These are phyloP conservation scores for Silurus aristotelis DNA, from an alignment of 2,797 vertebrate species.

Conservation along the genomic window DNA sequence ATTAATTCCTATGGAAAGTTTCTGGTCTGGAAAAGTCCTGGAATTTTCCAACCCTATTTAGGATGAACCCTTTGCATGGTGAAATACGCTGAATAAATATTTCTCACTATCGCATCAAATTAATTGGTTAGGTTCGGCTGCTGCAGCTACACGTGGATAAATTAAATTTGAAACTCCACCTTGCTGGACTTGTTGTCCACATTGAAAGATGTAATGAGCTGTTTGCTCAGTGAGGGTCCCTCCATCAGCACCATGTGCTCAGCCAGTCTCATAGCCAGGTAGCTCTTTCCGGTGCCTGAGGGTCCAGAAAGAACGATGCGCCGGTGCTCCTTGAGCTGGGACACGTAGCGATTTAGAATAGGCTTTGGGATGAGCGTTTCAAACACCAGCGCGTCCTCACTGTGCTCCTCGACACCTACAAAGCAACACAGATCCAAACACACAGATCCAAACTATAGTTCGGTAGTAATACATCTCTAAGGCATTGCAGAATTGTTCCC, in stretches of 20 bases:
- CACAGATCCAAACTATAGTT: not conserved
- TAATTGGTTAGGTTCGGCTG: not conserved
- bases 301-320: slow-evolving; percentile 83
- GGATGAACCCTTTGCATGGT: not conserved
- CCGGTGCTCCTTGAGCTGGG: slow-evolving; percentile 80
- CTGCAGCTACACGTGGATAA: not conserved
- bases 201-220: slow-evolving; percentile 80
- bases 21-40: no score
- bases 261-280: slow-evolving; percentile 79
- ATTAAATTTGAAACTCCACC: slow-evolving; percentile 61
- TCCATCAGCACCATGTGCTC: slow-evolving; percentile 81
- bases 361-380: slow-evolving; percentile 83
- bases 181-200: slow-evolving; percentile 86
- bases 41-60: no score
- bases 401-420: slow-evolving; percentile 74
- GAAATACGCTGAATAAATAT: not conserved
- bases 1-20: no score
- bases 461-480: not conserved
- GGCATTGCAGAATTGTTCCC: not conserved
- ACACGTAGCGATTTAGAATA: slow-evolving; percentile 83
- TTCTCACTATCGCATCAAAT: not conserved
- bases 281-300: slow-evolving; percentile 84
- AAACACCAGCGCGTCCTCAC: slow-evolving; percentile 80
- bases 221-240: slow-evolving; percentile 75
- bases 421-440: slow-evolving; percentile 16